phyloP scores from a whole-genome alignment of 92 coral and sea anemone species.

The Desmophyllum pertusum region DNA sequence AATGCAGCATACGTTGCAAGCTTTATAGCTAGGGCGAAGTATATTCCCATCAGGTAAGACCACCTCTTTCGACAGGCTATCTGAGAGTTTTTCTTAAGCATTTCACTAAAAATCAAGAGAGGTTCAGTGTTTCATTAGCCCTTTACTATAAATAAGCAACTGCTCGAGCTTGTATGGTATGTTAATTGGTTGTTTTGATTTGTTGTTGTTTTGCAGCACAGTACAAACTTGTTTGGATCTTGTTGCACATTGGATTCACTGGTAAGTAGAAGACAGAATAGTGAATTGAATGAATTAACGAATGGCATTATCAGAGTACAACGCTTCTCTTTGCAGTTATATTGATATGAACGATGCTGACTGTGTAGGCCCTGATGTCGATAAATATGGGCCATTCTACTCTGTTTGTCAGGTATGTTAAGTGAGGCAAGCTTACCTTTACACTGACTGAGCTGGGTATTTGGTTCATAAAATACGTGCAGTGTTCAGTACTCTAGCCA shows the following conservation, averaged over 20 bases:
- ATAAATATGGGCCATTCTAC: constrained; percentile 90
- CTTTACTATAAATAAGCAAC: no score
- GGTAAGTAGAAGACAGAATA: constrained; percentile 56
- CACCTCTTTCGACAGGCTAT: no score
- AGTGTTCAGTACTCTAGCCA: not conserved
- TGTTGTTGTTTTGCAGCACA: constrained; percentile 57
- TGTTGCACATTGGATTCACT: constrained; percentile 86
- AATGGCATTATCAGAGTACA: not conserved
- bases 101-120: no score
- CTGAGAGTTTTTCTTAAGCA: not conserved
- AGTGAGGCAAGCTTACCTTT: not conserved
- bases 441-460: no score
- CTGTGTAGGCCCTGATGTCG: constrained; percentile 71
- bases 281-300: not conserved
- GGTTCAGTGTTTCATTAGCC: no score
- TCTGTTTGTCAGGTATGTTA: constrained; percentile 91
- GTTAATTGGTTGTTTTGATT: not conserved
- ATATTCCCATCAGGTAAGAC: constrained; percentile 72
- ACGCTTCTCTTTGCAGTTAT: constrained; percentile 60
- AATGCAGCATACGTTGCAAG: constrained; percentile 91
- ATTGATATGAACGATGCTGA: constrained; percentile 83
- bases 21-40: constrained; percentile 87
- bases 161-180: no score
- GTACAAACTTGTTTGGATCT: constrained; percentile 84
- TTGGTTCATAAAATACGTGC: no score